These are phyloP conservation scores for Rugalucina vietnamica DNA, from an alignment of 2,888 invertebrate species.

Conservation along the genomic window DNA sequence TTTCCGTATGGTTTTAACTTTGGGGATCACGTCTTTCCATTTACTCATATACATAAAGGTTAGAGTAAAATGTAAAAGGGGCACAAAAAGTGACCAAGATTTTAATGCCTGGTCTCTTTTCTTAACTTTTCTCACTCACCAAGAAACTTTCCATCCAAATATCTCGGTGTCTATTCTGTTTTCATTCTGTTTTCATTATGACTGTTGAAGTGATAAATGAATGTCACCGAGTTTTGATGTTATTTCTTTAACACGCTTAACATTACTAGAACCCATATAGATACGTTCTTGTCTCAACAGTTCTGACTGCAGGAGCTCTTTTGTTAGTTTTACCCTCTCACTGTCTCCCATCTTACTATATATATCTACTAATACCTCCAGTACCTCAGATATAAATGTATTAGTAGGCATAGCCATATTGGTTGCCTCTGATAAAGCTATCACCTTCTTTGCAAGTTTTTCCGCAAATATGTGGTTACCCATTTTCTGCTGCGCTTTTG, in stretches of 20 bases:
- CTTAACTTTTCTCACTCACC: too few species aligned
- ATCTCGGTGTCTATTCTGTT: too few species aligned
- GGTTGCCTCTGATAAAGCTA: constrained; percentile 17
- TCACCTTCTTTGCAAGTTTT: constrained; percentile 32
- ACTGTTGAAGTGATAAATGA: neutral
- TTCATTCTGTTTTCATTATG: too few species aligned
- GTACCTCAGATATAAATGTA: constrained; percentile 37
- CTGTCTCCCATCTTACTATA: constrained; percentile 24
- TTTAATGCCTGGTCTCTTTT: too few species aligned
- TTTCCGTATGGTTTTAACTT: too few species aligned
- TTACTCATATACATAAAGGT: too few species aligned
- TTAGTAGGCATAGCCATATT: constrained; percentile 40
- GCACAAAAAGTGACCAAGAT: too few species aligned
- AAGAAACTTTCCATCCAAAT: too few species aligned
- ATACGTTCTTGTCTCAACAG: constrained; percentile 39
- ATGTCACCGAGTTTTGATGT: neutral
- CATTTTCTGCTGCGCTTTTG: constrained; percentile 19
- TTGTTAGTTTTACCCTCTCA: constrained; percentile 26
- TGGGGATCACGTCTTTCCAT: too few species aligned
- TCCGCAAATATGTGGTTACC: constrained; percentile 27
- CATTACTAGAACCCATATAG: constrained; percentile 31
- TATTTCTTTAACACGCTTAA: constrained; percentile 25
- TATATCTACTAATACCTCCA: constrained; percentile 35
- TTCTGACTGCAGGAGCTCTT: constrained; percentile 48
- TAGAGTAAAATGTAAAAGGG: too few species aligned